phyloP scores from a whole-genome alignment of 2,797 vertebrate genomes.

The Hapalemur alaotrensis region DNA sequence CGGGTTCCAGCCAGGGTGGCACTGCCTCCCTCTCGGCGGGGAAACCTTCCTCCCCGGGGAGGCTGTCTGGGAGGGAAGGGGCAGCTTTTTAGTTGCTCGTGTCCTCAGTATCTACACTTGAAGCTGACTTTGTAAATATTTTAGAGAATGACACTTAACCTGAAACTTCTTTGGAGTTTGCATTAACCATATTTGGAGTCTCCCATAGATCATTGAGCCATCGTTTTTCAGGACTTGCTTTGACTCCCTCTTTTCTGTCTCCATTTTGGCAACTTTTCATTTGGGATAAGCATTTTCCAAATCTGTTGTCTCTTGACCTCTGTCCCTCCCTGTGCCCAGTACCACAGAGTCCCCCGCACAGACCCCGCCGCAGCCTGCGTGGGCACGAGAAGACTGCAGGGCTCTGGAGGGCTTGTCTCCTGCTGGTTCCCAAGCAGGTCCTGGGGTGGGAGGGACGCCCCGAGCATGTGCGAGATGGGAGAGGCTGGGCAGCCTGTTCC shows the following conservation, averaged over 20 bases:
- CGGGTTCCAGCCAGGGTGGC: not conserved
- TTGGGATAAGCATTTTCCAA: not conserved
- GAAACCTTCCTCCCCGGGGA: not conserved
- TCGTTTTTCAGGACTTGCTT: not conserved
- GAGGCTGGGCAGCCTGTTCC: not conserved
- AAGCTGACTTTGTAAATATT: conserved; percentile 38
- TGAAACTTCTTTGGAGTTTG: conserved; percentile 28
- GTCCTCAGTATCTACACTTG: conserved; percentile 38
- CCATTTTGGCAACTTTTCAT: not conserved
- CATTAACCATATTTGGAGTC: not conserved
- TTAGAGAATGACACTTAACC: conserved; percentile 60
- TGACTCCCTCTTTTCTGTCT: not conserved
- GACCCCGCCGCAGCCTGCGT: not conserved
- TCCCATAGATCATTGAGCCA: not conserved
- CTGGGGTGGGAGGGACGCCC: accelerated
- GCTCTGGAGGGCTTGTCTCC: not conserved
- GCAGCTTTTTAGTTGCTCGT: conserved; percentile 34
- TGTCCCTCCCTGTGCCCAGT: accelerated
- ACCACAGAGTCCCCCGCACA: not conserved
- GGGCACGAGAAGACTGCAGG: not conserved
- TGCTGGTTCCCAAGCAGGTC: not conserved
- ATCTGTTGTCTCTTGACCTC: not conserved
- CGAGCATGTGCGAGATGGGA: not conserved
- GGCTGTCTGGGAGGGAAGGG: not conserved
- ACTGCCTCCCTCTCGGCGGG: not conserved